Evolutionary conservation across 2,888 invertebrate species (phyloP).

Genomic region (Mimumesa dahlbomi): DNA sequence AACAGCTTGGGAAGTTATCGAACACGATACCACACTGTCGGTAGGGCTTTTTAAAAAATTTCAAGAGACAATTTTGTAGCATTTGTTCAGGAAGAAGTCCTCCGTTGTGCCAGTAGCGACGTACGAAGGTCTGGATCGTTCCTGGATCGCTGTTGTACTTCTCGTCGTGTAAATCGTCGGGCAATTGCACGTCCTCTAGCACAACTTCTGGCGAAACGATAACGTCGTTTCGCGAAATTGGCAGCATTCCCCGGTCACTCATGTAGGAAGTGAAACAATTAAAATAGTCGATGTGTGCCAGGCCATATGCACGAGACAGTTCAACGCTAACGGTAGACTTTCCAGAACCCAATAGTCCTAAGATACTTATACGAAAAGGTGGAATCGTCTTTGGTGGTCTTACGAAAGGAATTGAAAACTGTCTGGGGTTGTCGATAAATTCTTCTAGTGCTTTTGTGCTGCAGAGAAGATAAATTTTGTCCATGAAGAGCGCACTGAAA

Average conservation of each 20-base stretch:
- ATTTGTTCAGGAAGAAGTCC: conserved; percentile 80
- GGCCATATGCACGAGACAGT: conserved; percentile 82
- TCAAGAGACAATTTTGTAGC: conserved; percentile 80
- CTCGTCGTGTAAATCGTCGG: conserved; percentile 46
- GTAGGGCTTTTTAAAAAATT: conserved; percentile 81
- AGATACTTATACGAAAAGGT: conserved; percentile 82
- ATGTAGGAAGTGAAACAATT: conserved; percentile 63
- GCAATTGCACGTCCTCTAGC: conserved; percentile 42
- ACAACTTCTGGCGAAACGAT: conserved; percentile 21
- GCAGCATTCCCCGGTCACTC: conserved; percentile 37
- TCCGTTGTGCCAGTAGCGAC: conserved; percentile 82
- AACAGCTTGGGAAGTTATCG: conserved; percentile 84
- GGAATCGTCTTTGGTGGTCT: conserved; percentile 81
- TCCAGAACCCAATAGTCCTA: conserved; percentile 83
- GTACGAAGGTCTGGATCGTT: conserved; percentile 74
- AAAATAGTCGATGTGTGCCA: conserved; percentile 82
- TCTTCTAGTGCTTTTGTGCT: conserved; percentile 81
- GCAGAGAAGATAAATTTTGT: conserved; percentile 82
- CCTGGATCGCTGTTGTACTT: conserved; percentile 48
- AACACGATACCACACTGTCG: conserved; percentile 82
- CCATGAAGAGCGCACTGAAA: conserved; percentile 81
- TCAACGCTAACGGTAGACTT: conserved; percentile 81
- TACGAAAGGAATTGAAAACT: conserved; percentile 80
- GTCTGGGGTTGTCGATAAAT: conserved; percentile 82
- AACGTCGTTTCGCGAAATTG: not conserved